Percentiles rank a stretch among this genome's conserved stretches.
Conservation (phyloP, 92 coral and sea anemone genomes). For the Montipora capitata region DNA sequence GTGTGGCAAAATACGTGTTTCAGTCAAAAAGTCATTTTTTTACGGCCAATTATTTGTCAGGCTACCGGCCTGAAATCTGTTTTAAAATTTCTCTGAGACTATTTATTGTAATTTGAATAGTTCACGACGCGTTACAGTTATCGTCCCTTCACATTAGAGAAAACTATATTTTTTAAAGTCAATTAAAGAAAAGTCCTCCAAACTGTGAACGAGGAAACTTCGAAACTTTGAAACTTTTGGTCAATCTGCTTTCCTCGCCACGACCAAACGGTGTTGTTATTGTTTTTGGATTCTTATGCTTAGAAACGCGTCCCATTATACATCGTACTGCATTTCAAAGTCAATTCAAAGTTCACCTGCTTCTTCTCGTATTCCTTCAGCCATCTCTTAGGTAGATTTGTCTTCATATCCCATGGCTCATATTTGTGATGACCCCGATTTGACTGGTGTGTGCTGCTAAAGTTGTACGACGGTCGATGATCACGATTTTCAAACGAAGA, state of each 20-base stretch:
- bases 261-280: no score
- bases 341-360: slow-evolving; percentile 9
- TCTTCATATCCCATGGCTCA: slow-evolving; percentile 18
- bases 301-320: no score
- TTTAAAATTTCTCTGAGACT: no score
- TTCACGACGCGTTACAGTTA: no score
- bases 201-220: background rate
- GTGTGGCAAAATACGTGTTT: no score
- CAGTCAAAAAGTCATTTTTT: no score
- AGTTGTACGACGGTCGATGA: background rate
- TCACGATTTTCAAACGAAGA: slow-evolving; percentile 9
- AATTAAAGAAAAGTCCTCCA: no score
- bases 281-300: no score
- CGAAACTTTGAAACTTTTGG: background rate
- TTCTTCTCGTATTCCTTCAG: slow-evolving; percentile 47
- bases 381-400: slow-evolving; percentile 43
- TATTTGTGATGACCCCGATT: background rate
- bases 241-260: background rate
- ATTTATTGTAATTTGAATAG: no score
- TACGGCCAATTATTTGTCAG: no score
- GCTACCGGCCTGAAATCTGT: no score
- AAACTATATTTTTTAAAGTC: background rate
- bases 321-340: background rate
- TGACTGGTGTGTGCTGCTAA: background rate
- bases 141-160: no score